Evolutionary conservation across 2,113 vertebrate species (phyloP).

Genomic region (Mixornis gularis): DNA sequence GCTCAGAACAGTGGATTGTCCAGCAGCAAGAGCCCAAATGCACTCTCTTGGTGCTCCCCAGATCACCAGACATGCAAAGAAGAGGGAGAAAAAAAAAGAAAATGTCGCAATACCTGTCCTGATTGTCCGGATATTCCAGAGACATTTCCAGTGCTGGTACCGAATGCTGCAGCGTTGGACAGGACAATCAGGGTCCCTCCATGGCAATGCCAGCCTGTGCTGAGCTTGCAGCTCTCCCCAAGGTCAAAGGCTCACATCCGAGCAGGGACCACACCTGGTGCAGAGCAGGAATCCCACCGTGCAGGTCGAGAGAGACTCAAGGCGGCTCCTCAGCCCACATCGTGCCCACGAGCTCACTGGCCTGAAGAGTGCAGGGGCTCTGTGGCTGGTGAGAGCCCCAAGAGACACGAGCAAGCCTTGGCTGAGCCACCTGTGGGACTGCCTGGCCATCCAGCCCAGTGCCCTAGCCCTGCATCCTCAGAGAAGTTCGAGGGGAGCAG

Average conservation of each 20-base stretch:
- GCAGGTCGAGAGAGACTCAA: background rate
- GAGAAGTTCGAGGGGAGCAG: constrained; percentile 22
- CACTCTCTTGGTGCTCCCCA: background rate
- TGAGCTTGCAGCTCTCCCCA: background rate
- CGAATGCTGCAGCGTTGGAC: accelerated
- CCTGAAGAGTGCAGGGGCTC: background rate
- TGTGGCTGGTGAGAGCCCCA: background rate
- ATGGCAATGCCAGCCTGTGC: background rate
- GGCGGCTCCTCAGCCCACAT: background rate
- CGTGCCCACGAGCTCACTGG: background rate
- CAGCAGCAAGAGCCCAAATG: background rate
- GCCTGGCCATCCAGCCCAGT: background rate
- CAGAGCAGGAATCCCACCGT: background rate
- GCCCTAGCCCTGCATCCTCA: background rate
- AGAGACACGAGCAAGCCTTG: background rate
- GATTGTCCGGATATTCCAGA: background rate
- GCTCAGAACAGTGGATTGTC: background rate
- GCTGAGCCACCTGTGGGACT: background rate
- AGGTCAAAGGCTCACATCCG: background rate
- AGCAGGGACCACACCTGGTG: background rate
- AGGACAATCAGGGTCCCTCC: background rate
- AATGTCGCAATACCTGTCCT: background rate
- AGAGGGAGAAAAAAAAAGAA: background rate
- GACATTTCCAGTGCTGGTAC: background rate
- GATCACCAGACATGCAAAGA: background rate